These are phyloP conservation scores for Nettapus auritus DNA, from an alignment of 2,113 vertebrate species.

Conservation along the genomic window DNA sequence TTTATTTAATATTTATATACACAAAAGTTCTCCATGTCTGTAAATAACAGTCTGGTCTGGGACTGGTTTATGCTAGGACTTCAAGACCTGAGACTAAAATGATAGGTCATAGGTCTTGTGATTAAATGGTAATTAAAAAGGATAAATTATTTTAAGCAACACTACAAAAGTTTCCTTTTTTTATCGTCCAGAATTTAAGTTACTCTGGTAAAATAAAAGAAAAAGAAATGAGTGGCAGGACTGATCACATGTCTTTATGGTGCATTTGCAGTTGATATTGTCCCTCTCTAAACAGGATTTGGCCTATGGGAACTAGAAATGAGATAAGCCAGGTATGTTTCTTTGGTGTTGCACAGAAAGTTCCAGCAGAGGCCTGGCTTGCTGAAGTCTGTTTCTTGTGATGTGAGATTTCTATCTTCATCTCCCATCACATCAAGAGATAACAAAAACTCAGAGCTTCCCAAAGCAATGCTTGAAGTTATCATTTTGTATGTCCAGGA, in stretches of 20 bases:
- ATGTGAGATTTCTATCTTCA: neutral
- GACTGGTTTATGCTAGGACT: neutral
- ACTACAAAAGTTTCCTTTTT: neutral
- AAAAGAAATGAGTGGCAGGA: neutral
- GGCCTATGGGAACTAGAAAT: neutral
- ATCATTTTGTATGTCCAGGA: neutral
- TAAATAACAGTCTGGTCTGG: neutral
- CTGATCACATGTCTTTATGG: neutral
- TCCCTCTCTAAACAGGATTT: neutral
- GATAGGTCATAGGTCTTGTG: neutral
- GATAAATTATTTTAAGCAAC: neutral
- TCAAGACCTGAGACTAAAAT: neutral
- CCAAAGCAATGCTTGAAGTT: neutral
- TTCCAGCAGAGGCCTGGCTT: neutral
- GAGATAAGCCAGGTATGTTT: neutral
- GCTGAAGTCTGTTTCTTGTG: neutral
- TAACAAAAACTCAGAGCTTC: neutral
- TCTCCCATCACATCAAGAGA: neutral
- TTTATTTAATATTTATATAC: neutral
- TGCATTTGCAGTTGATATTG: neutral
- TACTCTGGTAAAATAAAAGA: too few relatives aligned
- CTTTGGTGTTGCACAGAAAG: neutral
- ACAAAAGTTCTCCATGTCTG: fast-evolving
- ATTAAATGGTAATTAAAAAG: neutral
- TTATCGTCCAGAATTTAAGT: neutral